Percentiles rank a stretch among this genome's conserved stretches.
phyloP scores from a whole-genome alignment of 1,140 invertebrate genomes.

The Halictus rubicundus region DNA sequence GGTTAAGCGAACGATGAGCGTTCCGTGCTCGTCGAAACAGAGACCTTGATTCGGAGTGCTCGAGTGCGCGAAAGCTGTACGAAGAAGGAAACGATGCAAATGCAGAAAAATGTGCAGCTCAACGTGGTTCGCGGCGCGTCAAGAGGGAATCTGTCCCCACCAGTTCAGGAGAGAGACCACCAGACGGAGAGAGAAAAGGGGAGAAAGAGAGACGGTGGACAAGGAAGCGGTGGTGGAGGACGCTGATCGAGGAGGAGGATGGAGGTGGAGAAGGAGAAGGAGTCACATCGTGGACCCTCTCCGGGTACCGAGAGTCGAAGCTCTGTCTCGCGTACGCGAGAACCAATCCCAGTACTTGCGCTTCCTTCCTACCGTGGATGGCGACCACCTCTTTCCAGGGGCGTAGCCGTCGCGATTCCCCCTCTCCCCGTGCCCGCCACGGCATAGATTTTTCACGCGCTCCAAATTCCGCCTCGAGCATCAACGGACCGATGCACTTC shows the following conservation, averaged over 20 bases:
- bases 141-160: conserved; percentile 74
- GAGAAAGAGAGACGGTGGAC: conserved; percentile 46
- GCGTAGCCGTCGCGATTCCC: conserved; percentile 74
- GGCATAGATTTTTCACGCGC: conserved; percentile 73
- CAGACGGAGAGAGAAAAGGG: conserved; percentile 34
- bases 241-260: conserved; percentile 28
- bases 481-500: conserved; percentile 41
- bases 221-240: conserved; percentile 32
- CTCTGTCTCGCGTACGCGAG: conserved; percentile 74
- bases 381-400: conserved; percentile 79
- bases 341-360: conserved; percentile 79
- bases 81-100: conserved; percentile 56
- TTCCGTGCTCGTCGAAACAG: no score
- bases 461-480: conserved; percentile 65
- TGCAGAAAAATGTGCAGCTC: conserved; percentile 70
- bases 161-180: conserved; percentile 36
- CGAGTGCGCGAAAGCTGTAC: conserved; percentile 51
- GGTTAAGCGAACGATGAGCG: no score
- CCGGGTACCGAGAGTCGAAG: conserved; percentile 71
- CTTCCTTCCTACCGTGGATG: conserved; percentile 79
- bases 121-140: conserved; percentile 70
- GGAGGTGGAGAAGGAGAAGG: conserved; percentile 45
- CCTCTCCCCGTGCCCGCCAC: conserved; percentile 18
- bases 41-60: conserved; percentile 6
- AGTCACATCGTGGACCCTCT: conserved; percentile 70